Evolutionary conservation across 1,140 invertebrate species (phyloP).

Genomic region (Chelonus insularis): DNA sequence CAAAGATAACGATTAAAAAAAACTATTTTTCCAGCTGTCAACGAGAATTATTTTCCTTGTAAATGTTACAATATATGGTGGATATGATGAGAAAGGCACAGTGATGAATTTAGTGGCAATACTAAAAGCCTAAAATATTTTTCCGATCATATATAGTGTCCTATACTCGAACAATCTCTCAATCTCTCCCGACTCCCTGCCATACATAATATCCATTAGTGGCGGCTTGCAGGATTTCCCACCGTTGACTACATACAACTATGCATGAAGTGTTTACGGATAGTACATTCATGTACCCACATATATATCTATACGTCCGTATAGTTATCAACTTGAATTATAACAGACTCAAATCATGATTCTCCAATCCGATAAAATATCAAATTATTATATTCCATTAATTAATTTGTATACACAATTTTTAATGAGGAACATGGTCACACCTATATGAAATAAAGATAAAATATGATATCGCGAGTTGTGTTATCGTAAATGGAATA

Average conservation of each 20-base stretch:
- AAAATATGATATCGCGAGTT: neutral
- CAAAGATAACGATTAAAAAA: too few species aligned
- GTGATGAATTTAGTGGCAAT: too few species aligned
- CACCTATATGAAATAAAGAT: neutral
- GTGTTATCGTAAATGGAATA: neutral
- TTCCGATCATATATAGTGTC: neutral
- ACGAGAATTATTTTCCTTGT: too few species aligned
- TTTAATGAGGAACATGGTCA: neutral
- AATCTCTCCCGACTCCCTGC: slow-evolving; percentile 14
- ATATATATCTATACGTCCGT: neutral
- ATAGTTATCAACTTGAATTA: neutral
- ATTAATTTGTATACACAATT: slow-evolving; percentile 1
- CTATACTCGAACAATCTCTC: slow-evolving; percentile 14
- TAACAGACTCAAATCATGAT: neutral
- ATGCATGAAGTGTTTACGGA: neutral
- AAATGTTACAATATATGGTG: too few species aligned
- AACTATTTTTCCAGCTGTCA: too few species aligned
- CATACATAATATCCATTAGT: slow-evolving; percentile 30
- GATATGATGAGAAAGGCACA: too few species aligned
- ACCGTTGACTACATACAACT: slow-evolving; percentile 18
- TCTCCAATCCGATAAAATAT: neutral
- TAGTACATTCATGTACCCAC: neutral
- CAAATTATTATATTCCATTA: neutral
- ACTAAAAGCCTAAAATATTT: slow-evolving; percentile 6
- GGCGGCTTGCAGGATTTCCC: slow-evolving; percentile 28